Evolutionary conservation across 2,797 vertebrate genomes (phyloP).

Genomic region (Bradypus variegatus): DNA sequence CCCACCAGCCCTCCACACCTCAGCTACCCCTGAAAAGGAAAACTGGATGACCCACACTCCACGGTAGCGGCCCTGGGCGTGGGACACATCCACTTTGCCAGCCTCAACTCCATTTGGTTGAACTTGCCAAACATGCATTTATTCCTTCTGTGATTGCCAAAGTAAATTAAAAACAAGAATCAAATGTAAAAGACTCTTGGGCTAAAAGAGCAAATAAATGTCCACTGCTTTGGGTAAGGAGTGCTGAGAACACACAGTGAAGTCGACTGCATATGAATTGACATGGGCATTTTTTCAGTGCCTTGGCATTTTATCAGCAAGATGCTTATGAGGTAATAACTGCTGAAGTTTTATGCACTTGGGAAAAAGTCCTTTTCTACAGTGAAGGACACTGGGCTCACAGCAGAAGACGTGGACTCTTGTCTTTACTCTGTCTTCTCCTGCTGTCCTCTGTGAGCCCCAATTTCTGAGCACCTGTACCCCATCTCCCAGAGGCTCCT

Average conservation of each 20-base stretch:
- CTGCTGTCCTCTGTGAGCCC: not conserved
- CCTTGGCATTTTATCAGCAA: not conserved
- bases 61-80: fast-evolving
- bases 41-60: no score
- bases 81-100: fast-evolving
- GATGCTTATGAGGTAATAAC: no score
- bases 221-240: not conserved
- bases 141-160: not conserved
- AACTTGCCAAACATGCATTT: not conserved
- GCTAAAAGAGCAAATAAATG: not conserved
- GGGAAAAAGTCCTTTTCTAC: no score
- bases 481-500: not conserved
- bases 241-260: fast-evolving
- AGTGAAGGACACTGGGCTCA: not conserved
- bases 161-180: not conserved
- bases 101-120: not conserved
- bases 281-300: fast-evolving
- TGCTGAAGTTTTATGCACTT: fast-evolving
- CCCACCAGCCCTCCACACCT: no score
- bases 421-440: not conserved
- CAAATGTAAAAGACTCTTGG: not conserved
- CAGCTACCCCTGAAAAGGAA: no score
- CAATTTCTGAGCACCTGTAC: fast-evolving
- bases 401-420: fast-evolving
- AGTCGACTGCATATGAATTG: fast-evolving